These are phyloP conservation scores for Sebastes minor DNA, from an alignment of 2,797 vertebrate species.

Conservation along the genomic window DNA sequence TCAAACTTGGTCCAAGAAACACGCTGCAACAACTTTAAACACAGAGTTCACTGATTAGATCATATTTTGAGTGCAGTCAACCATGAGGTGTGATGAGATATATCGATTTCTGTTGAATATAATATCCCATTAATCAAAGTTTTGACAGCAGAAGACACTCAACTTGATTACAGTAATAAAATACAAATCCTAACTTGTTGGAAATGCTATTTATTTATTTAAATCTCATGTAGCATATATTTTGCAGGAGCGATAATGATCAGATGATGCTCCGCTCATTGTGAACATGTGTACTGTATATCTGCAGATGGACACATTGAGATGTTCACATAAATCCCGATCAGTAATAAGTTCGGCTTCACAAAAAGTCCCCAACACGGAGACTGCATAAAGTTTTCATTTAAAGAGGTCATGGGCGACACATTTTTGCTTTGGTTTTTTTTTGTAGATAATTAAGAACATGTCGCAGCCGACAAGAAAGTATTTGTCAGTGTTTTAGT, in stretches of 20 bases:
- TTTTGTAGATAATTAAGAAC: slow-evolving; percentile 26
- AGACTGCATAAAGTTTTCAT: background rate
- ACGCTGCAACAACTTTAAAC: background rate
- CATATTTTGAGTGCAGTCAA: background rate
- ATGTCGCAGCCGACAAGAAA: background rate
- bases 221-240: background rate
- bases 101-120: background rate
- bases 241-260: background rate
- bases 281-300: background rate
- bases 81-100: background rate
- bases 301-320: background rate
- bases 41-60: background rate
- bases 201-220: background rate
- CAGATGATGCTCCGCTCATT: background rate
- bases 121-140: background rate
- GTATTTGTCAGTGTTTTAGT: background rate
- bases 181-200: background rate
- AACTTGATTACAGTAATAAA: background rate
- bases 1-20: background rate
- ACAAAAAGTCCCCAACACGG: background rate
- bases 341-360: background rate
- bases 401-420: background rate
- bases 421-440: slow-evolving; percentile 7
- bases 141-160: background rate
- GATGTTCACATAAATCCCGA: background rate